These are phyloP conservation scores for Araneus ventricosus DNA, from an alignment of 1,140 invertebrate species.

Conservation along the genomic window DNA sequence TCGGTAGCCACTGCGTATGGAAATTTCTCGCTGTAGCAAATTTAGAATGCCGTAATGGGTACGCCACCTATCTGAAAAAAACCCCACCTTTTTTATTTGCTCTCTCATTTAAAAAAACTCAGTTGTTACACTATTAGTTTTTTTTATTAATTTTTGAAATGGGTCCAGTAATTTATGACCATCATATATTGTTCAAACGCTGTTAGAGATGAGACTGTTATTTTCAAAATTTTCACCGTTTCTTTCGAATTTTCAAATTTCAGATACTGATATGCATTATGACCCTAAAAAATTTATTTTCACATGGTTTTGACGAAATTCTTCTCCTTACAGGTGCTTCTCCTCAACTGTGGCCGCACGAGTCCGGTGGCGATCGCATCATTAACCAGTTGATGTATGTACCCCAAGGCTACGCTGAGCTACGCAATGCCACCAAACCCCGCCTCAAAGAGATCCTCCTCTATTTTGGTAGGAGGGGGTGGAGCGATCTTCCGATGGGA, in stretches of 20 bases:
- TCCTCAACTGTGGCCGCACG: conserved; percentile 78
- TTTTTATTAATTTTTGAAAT: too few species aligned
- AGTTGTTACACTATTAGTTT: too few species aligned
- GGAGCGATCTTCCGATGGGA: conserved; percentile 87
- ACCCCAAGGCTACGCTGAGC: conserved; percentile 76
- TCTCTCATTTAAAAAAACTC: too few species aligned
- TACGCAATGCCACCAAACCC: conserved; percentile 65
- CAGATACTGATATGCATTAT: not conserved
- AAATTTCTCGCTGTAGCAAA: too few species aligned
- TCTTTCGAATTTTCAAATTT: not conserved
- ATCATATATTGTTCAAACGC: too few species aligned
- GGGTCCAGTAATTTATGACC: too few species aligned
- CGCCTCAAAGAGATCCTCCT: conserved; percentile 89
- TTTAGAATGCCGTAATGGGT: too few species aligned
- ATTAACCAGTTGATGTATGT: conserved; percentile 80
- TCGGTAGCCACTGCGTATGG: too few species aligned
- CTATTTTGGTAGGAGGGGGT: conserved; percentile 89
- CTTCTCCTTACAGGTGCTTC: conserved; percentile 6
- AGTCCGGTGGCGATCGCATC: conserved; percentile 78
- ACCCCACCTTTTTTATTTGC: too few species aligned
- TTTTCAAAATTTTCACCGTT: too few species aligned
- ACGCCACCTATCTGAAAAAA: too few species aligned
- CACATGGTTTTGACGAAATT: not conserved
- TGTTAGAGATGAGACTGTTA: too few species aligned
- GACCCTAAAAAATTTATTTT: not conserved